A percentile compares a stretch with the other conserved stretches of the same genome.
Evolutionary conservation across 2,797 vertebrate genomes (phyloP).

Genomic region (Labroides dimidiatus): DNA sequence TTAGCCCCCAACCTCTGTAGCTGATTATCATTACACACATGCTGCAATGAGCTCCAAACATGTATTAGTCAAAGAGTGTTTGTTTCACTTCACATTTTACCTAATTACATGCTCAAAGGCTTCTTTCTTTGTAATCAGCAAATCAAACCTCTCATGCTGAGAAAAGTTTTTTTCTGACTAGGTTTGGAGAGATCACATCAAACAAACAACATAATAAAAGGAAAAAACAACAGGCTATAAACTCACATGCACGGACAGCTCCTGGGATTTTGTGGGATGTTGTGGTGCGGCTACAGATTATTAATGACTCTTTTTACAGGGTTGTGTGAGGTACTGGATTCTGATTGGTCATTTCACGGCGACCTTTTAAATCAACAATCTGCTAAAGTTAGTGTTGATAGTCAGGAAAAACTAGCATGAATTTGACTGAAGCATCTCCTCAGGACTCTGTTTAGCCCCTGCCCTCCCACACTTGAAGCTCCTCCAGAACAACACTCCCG

Average conservation of each 20-base stretch:
- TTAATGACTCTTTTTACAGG: neutral
- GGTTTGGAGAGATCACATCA: constrained; percentile 4
- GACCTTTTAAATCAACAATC: no score
- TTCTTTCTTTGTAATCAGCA: constrained; percentile 33
- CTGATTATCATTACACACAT: constrained; percentile 55
- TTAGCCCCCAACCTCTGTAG: constrained; percentile 38
- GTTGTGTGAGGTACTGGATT: no score
- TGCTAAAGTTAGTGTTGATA: no score
- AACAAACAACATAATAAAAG: constrained; percentile 8
- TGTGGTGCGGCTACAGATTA: neutral
- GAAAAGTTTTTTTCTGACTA: constrained; percentile 22
- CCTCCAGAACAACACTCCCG: no score
- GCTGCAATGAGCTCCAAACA: constrained; percentile 27
- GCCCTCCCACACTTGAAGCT: no score
- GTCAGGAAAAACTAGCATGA: no score
- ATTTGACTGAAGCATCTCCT: no score
- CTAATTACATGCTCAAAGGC: constrained; percentile 35
- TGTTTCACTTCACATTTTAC: constrained; percentile 47
- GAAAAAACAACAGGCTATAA: constrained; percentile 14
- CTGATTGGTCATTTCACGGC: no score
- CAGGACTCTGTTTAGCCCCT: no score
- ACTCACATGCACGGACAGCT: neutral
- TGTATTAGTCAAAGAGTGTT: constrained; percentile 39
- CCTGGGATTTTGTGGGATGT: neutral
- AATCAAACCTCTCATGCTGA: constrained; percentile 35